Percentiles rank a stretch among this genome's conserved stretches.
Conservation (phyloP, 2,797 vertebrate genomes). For the Merluccius polli region DNA sequence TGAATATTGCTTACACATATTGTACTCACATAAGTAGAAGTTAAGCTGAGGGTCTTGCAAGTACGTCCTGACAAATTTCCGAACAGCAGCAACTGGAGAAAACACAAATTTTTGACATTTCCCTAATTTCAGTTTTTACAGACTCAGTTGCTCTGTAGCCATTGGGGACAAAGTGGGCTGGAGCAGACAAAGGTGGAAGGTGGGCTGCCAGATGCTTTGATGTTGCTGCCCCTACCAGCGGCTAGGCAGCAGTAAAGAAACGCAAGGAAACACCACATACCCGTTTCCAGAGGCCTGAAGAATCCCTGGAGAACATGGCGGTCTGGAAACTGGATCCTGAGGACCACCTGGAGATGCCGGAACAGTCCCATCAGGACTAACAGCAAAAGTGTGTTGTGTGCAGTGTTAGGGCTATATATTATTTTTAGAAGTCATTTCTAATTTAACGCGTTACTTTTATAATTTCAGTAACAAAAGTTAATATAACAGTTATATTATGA, state of each 20-base stretch:
- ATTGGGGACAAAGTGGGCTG: conserved; percentile 28
- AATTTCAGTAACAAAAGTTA: too few species aligned
- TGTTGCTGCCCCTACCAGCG: conserved; percentile 66
- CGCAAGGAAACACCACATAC: conserved; percentile 65
- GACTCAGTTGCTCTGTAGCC: too few species aligned
- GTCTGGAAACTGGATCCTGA: conserved; percentile 93
- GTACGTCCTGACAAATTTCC: conserved; percentile 82
- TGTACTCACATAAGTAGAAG: conserved; percentile 90
- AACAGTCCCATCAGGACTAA: not conserved
- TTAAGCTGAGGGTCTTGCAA: conserved; percentile 78
- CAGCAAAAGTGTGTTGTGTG: not conserved
- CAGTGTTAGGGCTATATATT: not conserved
- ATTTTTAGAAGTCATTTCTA: not conserved
- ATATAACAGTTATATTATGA: too few species aligned
- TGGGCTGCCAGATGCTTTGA: too few species aligned
- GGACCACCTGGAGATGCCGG: conserved; percentile 78
- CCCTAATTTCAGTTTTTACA: conserved; percentile 30
- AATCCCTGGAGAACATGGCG: conserved; percentile 89
- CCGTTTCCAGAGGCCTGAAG: conserved; percentile 88
- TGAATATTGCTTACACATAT: not conserved
- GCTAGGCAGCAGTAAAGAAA: conserved; percentile 47
- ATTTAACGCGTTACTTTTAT: too few species aligned
- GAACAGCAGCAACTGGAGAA: conserved; percentile 79
- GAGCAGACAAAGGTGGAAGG: too few species aligned
- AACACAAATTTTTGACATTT: conserved; percentile 47